These are phyloP conservation scores for Agrilus planipennis DNA, from an alignment of 1,140 invertebrate genomes.

Conservation along the genomic window DNA sequence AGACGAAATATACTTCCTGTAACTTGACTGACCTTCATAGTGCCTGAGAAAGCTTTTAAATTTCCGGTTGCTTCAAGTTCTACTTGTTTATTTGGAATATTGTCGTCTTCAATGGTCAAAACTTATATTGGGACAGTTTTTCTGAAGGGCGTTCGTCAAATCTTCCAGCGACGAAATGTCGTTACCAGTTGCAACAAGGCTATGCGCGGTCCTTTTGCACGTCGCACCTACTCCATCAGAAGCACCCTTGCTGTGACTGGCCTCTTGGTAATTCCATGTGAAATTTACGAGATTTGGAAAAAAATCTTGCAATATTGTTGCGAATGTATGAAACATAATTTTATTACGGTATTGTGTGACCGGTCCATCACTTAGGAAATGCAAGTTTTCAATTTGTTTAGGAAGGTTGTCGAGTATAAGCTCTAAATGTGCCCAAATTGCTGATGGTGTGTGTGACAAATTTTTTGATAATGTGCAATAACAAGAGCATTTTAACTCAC, in stretches of 20 bases:
- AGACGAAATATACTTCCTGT: too few species aligned
- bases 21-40: too few species aligned
- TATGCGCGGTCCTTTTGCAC: conserved; percentile 30
- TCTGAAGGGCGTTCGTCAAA: too few species aligned
- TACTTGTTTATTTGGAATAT: too few species aligned
- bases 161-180: conserved; percentile 3
- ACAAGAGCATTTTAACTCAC: too few species aligned
- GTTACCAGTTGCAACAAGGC: background rate
- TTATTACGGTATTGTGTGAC: background rate
- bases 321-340: background rate
- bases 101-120: too few species aligned
- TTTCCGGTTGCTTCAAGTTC: too few species aligned
- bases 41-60: too few species aligned
- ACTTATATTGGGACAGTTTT: too few species aligned
- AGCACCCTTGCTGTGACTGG: conserved; percentile 36
- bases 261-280: conserved; percentile 36
- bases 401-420: background rate
- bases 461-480: too few species aligned
- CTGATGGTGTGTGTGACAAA: conserved; percentile 13
- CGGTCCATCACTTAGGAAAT: background rate
- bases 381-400: background rate
- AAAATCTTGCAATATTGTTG: background rate
- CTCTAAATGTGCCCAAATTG: background rate
- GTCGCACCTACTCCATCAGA: conserved; percentile 34
- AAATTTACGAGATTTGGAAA: conserved; percentile 6